Evolutionary conservation across 2,113 vertebrate genomes (phyloP).

Genomic region (Indicator indicator): DNA sequence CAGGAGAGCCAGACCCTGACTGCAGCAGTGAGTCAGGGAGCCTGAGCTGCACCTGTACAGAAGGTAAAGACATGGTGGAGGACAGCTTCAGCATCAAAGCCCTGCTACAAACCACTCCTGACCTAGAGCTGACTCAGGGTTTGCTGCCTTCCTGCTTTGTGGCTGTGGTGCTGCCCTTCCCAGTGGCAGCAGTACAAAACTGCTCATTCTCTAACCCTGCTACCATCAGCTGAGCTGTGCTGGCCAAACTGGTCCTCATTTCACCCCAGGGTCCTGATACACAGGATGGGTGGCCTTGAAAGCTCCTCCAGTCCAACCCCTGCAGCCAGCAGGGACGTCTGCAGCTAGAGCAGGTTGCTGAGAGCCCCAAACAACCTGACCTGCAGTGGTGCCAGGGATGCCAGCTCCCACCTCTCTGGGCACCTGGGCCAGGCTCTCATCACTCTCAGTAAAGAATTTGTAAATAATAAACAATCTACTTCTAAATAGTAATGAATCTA

Average conservation of each 20-base stretch:
- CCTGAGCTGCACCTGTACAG: neutral
- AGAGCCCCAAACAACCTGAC: too few species aligned
- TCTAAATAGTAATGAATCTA: too few species aligned
- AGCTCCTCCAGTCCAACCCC: too few species aligned
- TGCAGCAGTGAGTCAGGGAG: neutral
- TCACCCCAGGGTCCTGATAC: neutral
- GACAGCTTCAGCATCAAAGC: neutral
- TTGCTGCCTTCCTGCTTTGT: neutral
- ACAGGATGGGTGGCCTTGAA: too few species aligned
- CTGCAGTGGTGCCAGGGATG: too few species aligned
- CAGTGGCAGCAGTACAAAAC: too few species aligned
- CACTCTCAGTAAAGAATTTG: too few species aligned
- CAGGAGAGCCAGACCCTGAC: conserved; percentile 51
- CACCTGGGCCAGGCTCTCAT: too few species aligned
- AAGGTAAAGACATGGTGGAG: neutral
- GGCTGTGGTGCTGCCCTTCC: neutral
- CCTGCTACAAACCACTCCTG: neutral
- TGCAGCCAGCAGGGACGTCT: too few species aligned
- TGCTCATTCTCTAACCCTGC: neutral
- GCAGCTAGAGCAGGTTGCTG: too few species aligned
- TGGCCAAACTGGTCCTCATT: neutral
- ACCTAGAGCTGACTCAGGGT: neutral
- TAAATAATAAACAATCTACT: too few species aligned
- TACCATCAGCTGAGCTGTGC: neutral
- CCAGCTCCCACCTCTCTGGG: too few species aligned